Base-by-base conservation (phyloP, 2,113 vertebrate species). In the Lycaon pictus region DNA sequence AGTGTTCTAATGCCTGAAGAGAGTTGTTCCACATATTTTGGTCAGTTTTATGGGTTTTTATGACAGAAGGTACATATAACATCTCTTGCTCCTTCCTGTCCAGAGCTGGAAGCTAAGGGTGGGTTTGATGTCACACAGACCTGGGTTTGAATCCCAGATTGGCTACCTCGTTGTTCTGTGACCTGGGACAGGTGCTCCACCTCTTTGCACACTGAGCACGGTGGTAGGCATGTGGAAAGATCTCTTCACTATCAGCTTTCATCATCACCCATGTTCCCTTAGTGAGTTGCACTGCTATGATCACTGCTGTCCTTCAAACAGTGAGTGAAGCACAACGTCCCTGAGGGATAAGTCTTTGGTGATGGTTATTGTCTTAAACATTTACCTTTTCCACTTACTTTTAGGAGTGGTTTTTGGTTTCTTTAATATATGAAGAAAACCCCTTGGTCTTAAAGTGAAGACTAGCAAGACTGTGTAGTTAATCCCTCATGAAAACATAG, bases 161-260 rank as follows among this genome's bases (percentile, higher is more conserved):
- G 32, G 74, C 48, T 2, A 3, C 67, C 37, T 2, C 1, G 60
- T 16, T 55, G 60, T 22, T 55, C 43, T 25, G 12, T 20, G 77
- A 17, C 23, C 65, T 5, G 9, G 27, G 32, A 3, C 23, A 16
- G 79, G 27, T 23, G 17, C 19, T 11, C 7, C 0, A 29, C 12
- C 17, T 60, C 92, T 55, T 5, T 15, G 51, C 63, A 15, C 1
- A 7, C 43, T 25, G 1, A 25, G 48, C 53, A 19, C 25, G 2
- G 60, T 0, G n/a, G 29, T 2, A 1, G 58, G 13, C 5, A 0
- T 0, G 0, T 1, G 3, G 87, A 17, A 43, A 1, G 29, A 19
- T 27, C 81, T 51, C 17, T 15, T 13, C 13, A 3, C 35, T 23
- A 0, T 5, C 5, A 1, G 74, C 80, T 35, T 48, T 11, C 11